Conservation (phyloP, 2,888 invertebrate species). For the Drosophila putrida region DNA sequence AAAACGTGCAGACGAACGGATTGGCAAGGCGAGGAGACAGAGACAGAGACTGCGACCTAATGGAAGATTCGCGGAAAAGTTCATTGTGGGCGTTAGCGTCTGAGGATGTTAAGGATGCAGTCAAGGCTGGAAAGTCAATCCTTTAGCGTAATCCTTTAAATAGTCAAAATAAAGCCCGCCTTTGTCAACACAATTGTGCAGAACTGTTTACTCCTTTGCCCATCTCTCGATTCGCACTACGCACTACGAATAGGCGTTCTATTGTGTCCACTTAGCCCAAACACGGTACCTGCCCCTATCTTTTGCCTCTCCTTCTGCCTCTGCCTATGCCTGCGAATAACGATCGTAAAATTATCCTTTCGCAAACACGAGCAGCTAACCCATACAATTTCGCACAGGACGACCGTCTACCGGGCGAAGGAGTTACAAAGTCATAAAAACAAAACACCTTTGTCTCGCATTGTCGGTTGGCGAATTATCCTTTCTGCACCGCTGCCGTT, state of each 20-base stretch:
- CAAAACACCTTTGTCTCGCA: slow-evolving; percentile 80
- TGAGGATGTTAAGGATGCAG: slow-evolving; percentile 38
- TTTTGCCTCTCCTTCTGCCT: slow-evolving; percentile 17
- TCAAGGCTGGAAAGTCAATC: slow-evolving; percentile 84
- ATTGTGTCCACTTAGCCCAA: slow-evolving; percentile 68
- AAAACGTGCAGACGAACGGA: slow-evolving; percentile 46
- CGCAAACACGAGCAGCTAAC: slow-evolving; percentile 58
- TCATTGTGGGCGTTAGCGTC: slow-evolving; percentile 62
- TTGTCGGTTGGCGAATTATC: slow-evolving; percentile 75
- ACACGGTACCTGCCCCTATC: slow-evolving; percentile 60
- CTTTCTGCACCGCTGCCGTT: slow-evolving; percentile 56
- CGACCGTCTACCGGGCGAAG: slow-evolving; percentile 64
- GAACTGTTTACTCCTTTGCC: slow-evolving; percentile 62
- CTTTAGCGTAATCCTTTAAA: slow-evolving; percentile 85
- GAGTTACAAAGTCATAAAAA: slow-evolving; percentile 83
- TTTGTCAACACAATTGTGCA: slow-evolving; percentile 78
- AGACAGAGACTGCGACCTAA: neutral
- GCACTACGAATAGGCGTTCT: slow-evolving; percentile 71
- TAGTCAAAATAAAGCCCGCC: slow-evolving; percentile 84
- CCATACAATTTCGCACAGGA: slow-evolving; percentile 20
- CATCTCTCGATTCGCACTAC: slow-evolving; percentile 60
- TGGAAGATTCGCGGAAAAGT: slow-evolving; percentile 69
- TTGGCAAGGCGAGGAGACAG: slow-evolving; percentile 26
- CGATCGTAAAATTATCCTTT: slow-evolving; percentile 76
- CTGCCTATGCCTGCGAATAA: slow-evolving; percentile 59